These are phyloP conservation scores for Esperia sulphurella DNA, from an alignment of 2,888 invertebrate species.

Conservation along the genomic window DNA sequence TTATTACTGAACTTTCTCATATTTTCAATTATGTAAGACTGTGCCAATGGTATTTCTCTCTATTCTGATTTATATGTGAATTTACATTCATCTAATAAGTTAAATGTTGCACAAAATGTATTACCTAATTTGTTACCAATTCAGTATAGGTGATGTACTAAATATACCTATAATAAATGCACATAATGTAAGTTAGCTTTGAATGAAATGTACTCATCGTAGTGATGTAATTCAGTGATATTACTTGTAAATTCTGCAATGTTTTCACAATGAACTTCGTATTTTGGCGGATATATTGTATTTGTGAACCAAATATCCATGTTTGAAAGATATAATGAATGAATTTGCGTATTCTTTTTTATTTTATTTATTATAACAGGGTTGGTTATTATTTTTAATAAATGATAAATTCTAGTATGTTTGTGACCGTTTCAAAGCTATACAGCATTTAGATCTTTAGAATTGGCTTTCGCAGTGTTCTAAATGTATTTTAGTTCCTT, in stretches of 20 bases:
- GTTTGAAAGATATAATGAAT: conserved; percentile 19
- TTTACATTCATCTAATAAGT: conserved; percentile 12
- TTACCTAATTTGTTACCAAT: conserved; percentile 53
- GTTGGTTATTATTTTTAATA: conserved; percentile 25
- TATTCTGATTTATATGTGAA: conserved; percentile 7
- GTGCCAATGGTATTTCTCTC: conserved; percentile 20
- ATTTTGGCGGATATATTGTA: conserved; percentile 12
- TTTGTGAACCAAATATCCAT: conserved; percentile 13
- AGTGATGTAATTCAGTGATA: conserved; percentile 59
- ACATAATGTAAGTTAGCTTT: conserved; percentile 31
- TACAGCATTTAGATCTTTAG: conserved; percentile 6
- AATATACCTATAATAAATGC: conserved; percentile 32
- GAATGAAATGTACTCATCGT: conserved; percentile 35
- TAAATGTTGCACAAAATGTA: conserved; percentile 37
- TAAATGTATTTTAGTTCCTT: conserved; percentile 45
- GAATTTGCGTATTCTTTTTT: conserved; percentile 13
- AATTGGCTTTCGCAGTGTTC: conserved; percentile 11
- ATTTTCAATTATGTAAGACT: background rate
- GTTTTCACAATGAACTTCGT: background rate
- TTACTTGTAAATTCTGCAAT: conserved; percentile 45
- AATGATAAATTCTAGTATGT: conserved; percentile 3
- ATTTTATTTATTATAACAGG: conserved; percentile 25
- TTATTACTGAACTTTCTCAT: background rate
- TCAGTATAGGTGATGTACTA: conserved; percentile 27
- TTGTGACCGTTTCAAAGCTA: conserved; percentile 4